Conservation (phyloP, 2,113 vertebrate genomes). For the Coptodon rendalli region DNA sequence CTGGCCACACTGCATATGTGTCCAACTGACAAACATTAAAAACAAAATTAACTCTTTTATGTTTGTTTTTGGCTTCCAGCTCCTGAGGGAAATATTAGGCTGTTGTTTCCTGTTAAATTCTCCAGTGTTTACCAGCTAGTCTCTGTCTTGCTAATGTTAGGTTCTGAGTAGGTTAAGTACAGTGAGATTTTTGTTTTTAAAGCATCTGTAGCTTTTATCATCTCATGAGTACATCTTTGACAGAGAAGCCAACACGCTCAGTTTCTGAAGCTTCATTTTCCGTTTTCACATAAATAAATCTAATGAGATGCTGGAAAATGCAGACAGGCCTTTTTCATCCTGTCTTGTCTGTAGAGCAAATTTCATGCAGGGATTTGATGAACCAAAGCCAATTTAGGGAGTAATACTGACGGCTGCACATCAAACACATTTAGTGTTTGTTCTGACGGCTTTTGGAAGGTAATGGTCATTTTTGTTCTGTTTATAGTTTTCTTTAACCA, state of each 20-base stretch:
- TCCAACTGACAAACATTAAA: not conserved
- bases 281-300: not conserved
- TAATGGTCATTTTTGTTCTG: not conserved
- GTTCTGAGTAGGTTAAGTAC: not conserved
- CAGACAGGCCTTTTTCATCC: not conserved
- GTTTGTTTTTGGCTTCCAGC: not conserved
- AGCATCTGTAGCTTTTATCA: not conserved
- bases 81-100: not conserved
- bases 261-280: not conserved
- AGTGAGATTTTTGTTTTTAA: not conserved
- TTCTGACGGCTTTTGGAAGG: not conserved
- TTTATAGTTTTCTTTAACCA: not conserved
- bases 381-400: not conserved
- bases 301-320: not conserved
- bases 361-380: not conserved
- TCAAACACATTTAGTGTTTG: not conserved
- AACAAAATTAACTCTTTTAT: not conserved
- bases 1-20: not conserved
- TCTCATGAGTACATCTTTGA: not conserved
- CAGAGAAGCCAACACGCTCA: not conserved
- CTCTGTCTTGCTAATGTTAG: not conserved
- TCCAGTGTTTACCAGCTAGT: not conserved
- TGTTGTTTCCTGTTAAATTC: not conserved
- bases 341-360: not conserved
- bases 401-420: not conserved